Evolutionary conservation across 2,888 invertebrate species (phyloP).

Genomic region (Mythimna vitellina): DNA sequence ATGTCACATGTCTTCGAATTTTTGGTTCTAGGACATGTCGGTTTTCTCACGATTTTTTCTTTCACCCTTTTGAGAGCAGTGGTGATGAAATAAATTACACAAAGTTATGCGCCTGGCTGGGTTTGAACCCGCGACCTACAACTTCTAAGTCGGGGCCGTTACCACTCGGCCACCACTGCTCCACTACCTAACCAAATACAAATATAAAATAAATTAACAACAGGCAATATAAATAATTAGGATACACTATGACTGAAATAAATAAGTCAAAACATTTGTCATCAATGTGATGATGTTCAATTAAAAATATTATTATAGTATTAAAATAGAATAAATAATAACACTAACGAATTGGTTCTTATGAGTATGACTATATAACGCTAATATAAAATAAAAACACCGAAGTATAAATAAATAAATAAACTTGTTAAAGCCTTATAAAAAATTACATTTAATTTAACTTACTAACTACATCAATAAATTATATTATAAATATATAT

Average conservation of each 20-base stretch:
- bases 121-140: no score
- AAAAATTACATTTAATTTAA: no score
- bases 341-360: background rate
- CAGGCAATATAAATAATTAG: conserved; percentile 1
- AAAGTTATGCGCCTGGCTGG: no score
- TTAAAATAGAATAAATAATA: background rate
- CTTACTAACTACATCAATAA: no score
- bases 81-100: no score
- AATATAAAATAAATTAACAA: conserved; percentile 12
- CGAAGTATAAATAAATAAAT: background rate
- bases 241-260: background rate
- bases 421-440: background rate
- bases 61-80: no score
- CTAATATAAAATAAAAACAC: background rate
- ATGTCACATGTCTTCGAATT: no score
- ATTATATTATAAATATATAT: no score
- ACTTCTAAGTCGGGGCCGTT: no score
- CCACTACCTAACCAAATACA: background rate
- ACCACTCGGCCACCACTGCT: no score
- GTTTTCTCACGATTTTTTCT: no score
- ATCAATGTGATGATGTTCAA: conserved; percentile 32
- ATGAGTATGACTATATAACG: background rate
- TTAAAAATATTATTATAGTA: background rate
- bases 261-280: conserved; percentile 7
- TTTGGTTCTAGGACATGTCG: no score